A percentile compares a stretch with the other conserved stretches of the same genome.
phyloP scores from a whole-genome alignment of 2,113 vertebrate genomes.

The Columba janthina region DNA sequence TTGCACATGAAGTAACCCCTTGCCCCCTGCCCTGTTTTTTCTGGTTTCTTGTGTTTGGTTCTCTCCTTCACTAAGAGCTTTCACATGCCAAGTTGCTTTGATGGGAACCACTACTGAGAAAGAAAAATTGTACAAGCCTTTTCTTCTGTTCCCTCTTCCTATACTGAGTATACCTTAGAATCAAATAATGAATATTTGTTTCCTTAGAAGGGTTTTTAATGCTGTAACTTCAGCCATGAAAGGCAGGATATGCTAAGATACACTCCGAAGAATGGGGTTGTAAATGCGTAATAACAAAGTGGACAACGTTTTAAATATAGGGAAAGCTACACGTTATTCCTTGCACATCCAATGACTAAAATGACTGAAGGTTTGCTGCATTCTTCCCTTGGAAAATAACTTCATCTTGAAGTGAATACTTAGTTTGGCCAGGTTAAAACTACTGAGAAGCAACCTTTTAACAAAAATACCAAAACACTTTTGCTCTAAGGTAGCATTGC shows the following conservation, averaged over 20 bases:
- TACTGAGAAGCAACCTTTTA: not conserved
- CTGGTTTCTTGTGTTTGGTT: not conserved
- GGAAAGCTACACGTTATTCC: not conserved
- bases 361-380: not conserved
- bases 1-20: conserved; percentile 1
- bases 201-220: not conserved
- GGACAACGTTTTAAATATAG: not conserved
- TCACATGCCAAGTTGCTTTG: not conserved
- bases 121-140: not conserved
- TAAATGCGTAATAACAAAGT: not conserved
- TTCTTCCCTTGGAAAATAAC: not conserved
- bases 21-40: not conserved
- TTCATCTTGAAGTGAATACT: not conserved
- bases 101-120: conserved; percentile 12
- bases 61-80: not conserved
- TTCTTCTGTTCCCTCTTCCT: not conserved
- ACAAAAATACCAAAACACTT: not conserved
- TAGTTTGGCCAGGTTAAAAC: not conserved
- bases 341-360: not conserved
- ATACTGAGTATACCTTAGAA: not conserved
- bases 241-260: not conserved
- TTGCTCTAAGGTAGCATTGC: not conserved
- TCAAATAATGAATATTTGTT: not conserved
- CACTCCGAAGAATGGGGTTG: not conserved
- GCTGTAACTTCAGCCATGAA: not conserved